Evolutionary conservation across 2,797 vertebrate species (phyloP), one percentile per base, ranked within the genome.

Genomic region (Scolopax bukidnonensis): DNA sequence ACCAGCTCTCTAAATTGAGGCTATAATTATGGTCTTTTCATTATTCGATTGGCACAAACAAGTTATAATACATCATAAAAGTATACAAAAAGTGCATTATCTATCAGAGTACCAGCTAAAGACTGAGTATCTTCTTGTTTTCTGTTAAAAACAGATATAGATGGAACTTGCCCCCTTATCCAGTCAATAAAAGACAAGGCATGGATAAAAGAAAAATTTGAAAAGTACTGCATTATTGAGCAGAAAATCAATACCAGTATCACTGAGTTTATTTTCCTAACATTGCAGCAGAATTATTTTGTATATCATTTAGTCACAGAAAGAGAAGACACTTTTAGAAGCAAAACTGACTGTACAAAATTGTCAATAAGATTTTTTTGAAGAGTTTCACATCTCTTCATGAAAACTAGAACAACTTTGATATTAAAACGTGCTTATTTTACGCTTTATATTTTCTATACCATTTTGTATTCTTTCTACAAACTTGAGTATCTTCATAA

Each of bases 21-120:
- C 8, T 82, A n/a, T 20, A 24, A 38, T 60, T 78, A 68, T 21
- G 47, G 25, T 47, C 17, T 48, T 77, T 82, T 71, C 30, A 40
- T 6, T 48, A 14, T 57, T 87, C 73, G 65, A 12, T 36, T 78
- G 24, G 33, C 36, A 47, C 71, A 77, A 61, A 71, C 8, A 57
- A 18, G 36, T 50, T 81, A n/a, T 50, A 84, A 63, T 33, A 65
- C 11, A 48, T 54, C 64, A 51, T 53, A 67, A 63, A 60, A 38
- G 16, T 92, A 91, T 82, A 86, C 67, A 94, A 76, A 93, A 89
- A 77, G 68, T 43, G 50, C 61, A 51, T 60, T 59, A 65, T 82
- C 93, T 91, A 65, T 86, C 90, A 93, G 41, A 67, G 40, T 53
- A 59, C 38, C 59, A 84, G 50, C 90, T 95, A 94, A 96, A 54